Conservation (phyloP, 2,113 vertebrate genomes). For the Psittacus erithacus region DNA sequence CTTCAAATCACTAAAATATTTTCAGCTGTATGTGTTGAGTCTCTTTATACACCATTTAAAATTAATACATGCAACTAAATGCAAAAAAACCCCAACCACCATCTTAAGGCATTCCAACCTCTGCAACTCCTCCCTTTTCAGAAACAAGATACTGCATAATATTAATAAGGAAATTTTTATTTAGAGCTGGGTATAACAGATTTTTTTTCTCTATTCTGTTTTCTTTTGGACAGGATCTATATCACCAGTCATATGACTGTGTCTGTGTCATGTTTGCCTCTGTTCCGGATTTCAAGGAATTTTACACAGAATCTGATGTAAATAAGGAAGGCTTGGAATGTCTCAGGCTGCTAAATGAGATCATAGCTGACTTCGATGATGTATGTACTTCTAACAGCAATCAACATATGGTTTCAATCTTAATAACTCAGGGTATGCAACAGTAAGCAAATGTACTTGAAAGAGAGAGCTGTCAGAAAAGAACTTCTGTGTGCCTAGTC, state of each 20-base stretch:
- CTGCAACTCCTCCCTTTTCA: not conserved
- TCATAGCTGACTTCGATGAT: constrained; percentile 98
- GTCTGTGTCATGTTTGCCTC: constrained; percentile 99
- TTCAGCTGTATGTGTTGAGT: not conserved
- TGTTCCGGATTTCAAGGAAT: constrained; percentile 98
- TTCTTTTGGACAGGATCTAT: constrained; percentile 84
- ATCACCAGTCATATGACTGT: constrained; percentile 96
- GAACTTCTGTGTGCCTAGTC: not conserved
- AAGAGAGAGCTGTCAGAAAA: not conserved
- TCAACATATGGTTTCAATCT: not conserved
- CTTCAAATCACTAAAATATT: not conserved
- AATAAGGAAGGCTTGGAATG: constrained; percentile 98
- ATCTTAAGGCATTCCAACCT: not conserved
- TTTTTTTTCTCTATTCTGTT: not conserved
- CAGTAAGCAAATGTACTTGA: not conserved
- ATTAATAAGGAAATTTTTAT: not conserved
- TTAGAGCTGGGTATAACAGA: not conserved
- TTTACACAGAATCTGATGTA: constrained; percentile 97
- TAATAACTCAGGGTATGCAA: not conserved
- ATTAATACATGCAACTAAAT: not conserved
- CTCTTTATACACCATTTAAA: not conserved
- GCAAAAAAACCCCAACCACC: not conserved
- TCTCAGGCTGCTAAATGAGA: constrained; percentile 94
- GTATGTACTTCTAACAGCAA: constrained; percentile 71
- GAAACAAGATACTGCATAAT: not conserved